A percentile compares a stretch with the other conserved stretches of the same genome.
phyloP scores from a whole-genome alignment of 2,797 vertebrate species.

The Gorsachius magnificus region DNA sequence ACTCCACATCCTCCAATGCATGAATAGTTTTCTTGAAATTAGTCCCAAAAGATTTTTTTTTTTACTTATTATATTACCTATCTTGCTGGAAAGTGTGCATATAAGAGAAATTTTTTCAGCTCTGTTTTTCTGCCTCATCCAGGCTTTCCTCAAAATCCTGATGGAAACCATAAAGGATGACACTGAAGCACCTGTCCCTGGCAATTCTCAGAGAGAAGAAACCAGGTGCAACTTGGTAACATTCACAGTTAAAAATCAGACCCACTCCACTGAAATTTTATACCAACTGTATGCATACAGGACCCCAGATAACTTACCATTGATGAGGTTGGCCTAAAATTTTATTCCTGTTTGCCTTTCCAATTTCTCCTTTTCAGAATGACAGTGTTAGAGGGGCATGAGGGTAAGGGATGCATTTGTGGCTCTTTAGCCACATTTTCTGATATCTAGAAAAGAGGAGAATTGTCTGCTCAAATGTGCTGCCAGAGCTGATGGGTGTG shows the following conservation, averaged over 20 bases:
- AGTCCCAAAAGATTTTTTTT: not conserved
- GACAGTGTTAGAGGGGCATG: not conserved
- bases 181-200: not conserved
- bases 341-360: not conserved
- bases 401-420: not conserved
- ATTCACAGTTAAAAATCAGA: not conserved
- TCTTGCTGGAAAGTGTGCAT: not conserved
- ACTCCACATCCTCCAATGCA: not conserved
- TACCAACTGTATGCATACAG: not conserved
- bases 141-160: not conserved
- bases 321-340: not conserved
- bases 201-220: not conserved
- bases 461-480: not conserved
- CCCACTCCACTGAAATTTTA: not conserved
- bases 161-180: not conserved
- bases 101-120: not conserved
- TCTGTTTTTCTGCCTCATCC: not conserved
- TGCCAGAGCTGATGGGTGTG: fast-evolving
- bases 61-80: not conserved
- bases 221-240: fast-evolving
- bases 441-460: not conserved
- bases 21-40: not conserved
- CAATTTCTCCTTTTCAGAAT: not conserved
- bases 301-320: fast-evolving
- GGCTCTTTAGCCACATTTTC: not conserved